Conservation (phyloP, 2,113 vertebrate genomes). For the Pimephales promelas region DNA sequence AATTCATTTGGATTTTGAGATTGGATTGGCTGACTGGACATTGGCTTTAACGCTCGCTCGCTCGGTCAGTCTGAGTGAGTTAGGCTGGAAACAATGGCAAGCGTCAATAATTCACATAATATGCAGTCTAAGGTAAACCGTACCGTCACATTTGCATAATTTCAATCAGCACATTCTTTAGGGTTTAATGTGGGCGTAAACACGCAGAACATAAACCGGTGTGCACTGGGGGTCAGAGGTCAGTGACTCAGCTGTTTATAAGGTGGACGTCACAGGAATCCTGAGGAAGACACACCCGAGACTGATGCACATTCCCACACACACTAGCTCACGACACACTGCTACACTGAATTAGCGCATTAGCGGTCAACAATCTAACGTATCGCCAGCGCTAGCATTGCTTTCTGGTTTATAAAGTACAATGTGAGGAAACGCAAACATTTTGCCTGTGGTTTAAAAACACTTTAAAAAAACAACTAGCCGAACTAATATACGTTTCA, state of each 20-base stretch:
- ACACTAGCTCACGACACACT: not conserved
- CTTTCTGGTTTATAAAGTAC: not conserved
- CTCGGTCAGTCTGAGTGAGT: not conserved
- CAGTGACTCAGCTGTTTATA: constrained; percentile 63
- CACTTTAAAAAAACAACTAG: too few relatives aligned
- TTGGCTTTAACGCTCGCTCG: not conserved
- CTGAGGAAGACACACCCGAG: not conserved
- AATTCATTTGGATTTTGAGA: not conserved
- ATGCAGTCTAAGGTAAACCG: not conserved
- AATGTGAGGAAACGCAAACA: not conserved
- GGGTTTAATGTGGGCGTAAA: not conserved
- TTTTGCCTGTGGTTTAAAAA: too few relatives aligned
- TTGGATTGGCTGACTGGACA: not conserved
- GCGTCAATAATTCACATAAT: not conserved
- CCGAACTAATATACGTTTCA: too few relatives aligned
- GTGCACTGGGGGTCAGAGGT: not conserved
- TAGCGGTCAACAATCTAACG: not conserved
- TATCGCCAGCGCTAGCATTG: too few relatives aligned
- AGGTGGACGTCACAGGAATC: constrained; percentile 24
- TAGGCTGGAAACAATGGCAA: not conserved
- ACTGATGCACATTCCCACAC: constrained; percentile 13
- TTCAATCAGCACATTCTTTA: constrained; percentile 11
- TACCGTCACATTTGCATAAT: not conserved
- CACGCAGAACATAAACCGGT: constrained; percentile 5
- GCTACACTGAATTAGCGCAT: not conserved